These are phyloP conservation scores for Cenopis cana DNA, from an alignment of 2,888 invertebrate species.

Conservation along the genomic window DNA sequence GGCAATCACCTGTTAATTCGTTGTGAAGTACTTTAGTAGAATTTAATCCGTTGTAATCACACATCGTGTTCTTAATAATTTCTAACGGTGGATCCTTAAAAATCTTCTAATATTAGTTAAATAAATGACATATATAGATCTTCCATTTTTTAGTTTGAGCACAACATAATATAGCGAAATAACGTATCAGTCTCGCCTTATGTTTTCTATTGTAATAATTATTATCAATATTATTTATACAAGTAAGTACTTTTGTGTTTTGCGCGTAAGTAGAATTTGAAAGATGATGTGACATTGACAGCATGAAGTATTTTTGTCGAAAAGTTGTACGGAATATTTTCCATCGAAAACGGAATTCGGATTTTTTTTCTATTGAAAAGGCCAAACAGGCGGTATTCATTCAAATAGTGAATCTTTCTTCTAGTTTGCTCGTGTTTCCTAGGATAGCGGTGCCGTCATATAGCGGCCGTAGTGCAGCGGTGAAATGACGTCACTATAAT, in stretches of 20 bases:
- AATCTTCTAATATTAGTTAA: not conserved
- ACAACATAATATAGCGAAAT: not conserved
- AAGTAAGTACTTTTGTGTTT: not conserved
- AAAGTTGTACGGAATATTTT: not conserved
- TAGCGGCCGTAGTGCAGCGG: no score
- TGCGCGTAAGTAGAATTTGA: slow-evolving; percentile 17
- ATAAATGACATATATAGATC: not conserved
- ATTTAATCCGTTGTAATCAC: slow-evolving; percentile 4
- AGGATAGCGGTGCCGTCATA: no score
- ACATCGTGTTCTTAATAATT: slow-evolving; percentile 17
- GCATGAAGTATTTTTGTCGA: not conserved
- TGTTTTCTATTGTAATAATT: not conserved
- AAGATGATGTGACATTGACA: slow-evolving; percentile 3
- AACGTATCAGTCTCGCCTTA: not conserved
- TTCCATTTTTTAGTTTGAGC: no score
- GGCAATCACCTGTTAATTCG: slow-evolving; percentile 14
- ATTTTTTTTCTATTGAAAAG: no score
- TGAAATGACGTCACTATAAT: no score
- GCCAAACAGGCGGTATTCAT: not conserved
- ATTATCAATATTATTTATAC: no score
- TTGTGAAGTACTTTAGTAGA: not conserved
- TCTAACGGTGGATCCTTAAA: no score
- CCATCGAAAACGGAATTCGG: no score
- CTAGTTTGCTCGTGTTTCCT: no score
- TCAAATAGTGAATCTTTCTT: not conserved